phyloP scores from a whole-genome alignment of 2,888 invertebrate species.

The Ganaspis brasiliensis region DNA sequence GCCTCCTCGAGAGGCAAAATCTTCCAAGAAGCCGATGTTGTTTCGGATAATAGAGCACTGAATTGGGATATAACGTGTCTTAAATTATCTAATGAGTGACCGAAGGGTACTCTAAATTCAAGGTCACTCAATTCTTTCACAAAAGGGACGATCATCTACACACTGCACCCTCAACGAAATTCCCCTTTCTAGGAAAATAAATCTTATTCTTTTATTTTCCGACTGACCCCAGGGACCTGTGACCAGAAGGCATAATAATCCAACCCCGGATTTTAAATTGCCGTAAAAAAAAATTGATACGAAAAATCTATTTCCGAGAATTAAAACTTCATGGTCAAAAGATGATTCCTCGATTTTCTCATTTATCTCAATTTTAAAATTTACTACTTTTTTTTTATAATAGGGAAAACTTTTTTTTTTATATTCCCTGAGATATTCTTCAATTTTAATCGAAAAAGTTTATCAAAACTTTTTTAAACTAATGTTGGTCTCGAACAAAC shows the following conservation, averaged over 20 bases:
- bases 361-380: no score
- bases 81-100: conserved; percentile 79
- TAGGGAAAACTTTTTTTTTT: no score
- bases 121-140: conserved; percentile 66
- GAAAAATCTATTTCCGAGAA: no score
- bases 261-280: no score
- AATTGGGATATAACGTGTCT: conserved; percentile 79
- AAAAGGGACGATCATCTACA: conserved; percentile 60
- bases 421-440: no score
- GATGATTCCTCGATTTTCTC: no score
- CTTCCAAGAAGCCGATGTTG: conserved; percentile 75
- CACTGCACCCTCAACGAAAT: conserved; percentile 38
- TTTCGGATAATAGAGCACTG: conserved; percentile 74
- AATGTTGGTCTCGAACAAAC: no score
- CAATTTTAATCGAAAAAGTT: no score
- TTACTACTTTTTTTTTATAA: no score
- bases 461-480: no score
- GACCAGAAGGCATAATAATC: conserved; percentile 35
- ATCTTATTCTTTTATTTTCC: background rate
- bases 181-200: conserved; percentile 21
- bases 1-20: conserved; percentile 60
- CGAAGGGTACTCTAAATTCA: conserved; percentile 68
- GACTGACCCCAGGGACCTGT: conserved; percentile 5
- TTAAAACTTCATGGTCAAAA: no score
- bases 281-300: no score